Percentiles rank a stretch among this genome's conserved stretches.
Evolutionary conservation across 2,888 invertebrate species (phyloP).

Genomic region (Pecten maximus): DNA sequence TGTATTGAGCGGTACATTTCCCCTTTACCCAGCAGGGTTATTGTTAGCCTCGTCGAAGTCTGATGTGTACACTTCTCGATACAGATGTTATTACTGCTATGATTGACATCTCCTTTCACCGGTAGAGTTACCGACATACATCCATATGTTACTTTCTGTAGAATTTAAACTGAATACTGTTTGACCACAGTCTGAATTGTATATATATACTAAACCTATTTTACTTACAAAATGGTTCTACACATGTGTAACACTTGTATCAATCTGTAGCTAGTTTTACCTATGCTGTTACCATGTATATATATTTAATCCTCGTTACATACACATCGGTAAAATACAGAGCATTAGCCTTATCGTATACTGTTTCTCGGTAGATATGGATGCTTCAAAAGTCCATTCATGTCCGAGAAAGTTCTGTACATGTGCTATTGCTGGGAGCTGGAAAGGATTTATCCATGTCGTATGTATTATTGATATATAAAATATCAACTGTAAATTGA

Average conservation of each 20-base stretch:
- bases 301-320: not conserved
- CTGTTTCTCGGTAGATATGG: not conserved
- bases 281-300: not conserved
- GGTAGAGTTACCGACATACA: not conserved
- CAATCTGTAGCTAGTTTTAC: not conserved
- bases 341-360: not conserved
- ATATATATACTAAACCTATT: not conserved
- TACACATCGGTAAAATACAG: not conserved
- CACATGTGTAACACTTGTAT: not conserved
- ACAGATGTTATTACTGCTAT: not conserved
- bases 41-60: too few species aligned
- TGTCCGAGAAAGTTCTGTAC: not conserved
- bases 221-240: not conserved
- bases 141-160: constrained; percentile 9
- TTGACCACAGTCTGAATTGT: not conserved
- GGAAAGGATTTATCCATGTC: not conserved
- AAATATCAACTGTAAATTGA: not conserved
- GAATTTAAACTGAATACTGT: not conserved
- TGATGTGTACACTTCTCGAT: too few species aligned
- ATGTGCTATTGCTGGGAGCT: not conserved
- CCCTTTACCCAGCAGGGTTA: too few species aligned
- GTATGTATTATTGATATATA: not conserved
- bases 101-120: not conserved
- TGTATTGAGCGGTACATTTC: too few species aligned
- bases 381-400: not conserved